Conservation (phyloP, 35 echinoderm and acorn worm genomes). For the Lytechinus variegatus region DNA sequence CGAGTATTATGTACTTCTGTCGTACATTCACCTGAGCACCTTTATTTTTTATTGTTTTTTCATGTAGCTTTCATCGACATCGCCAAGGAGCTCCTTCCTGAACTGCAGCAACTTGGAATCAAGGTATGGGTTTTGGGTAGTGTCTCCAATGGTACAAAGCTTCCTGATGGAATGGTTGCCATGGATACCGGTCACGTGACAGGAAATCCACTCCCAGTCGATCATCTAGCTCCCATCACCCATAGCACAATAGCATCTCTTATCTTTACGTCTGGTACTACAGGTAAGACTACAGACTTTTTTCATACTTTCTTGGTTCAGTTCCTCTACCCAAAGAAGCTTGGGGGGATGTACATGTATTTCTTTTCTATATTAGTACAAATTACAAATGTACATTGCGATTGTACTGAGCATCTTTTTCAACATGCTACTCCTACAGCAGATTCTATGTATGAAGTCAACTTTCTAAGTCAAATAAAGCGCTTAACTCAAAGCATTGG, state of each 20-base stretch:
- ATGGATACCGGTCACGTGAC: conserved; percentile 38
- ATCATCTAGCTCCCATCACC: conserved; percentile 21
- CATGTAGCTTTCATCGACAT: conserved; percentile 33
- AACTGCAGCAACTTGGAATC: conserved; percentile 49
- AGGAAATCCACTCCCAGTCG: conserved; percentile 35
- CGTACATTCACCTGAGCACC: no score
- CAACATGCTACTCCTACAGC: no score
- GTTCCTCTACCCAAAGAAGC: no score
- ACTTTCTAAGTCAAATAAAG: no score
- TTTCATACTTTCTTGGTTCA: no score
- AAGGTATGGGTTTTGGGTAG: conserved; percentile 47
- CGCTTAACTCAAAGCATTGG: no score
- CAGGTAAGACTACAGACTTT: conserved; percentile 23
- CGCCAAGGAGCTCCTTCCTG: conserved; percentile 26
- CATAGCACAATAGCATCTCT: conserved; percentile 19
- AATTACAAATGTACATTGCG: no score
- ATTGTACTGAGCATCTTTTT: no score
- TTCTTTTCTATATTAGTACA: no score
- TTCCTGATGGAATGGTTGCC: conserved; percentile 1
- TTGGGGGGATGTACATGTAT: no score
- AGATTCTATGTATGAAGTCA: no score
- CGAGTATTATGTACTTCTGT: no score
- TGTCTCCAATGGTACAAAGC: not conserved
- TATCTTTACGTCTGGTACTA: conserved; percentile 58
- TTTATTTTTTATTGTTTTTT: not conserved